Evolutionary conservation across 2,888 invertebrate species (phyloP), one percentile per base, ranked within the genome.

Genomic region (Drosophila prolongata): DNA sequence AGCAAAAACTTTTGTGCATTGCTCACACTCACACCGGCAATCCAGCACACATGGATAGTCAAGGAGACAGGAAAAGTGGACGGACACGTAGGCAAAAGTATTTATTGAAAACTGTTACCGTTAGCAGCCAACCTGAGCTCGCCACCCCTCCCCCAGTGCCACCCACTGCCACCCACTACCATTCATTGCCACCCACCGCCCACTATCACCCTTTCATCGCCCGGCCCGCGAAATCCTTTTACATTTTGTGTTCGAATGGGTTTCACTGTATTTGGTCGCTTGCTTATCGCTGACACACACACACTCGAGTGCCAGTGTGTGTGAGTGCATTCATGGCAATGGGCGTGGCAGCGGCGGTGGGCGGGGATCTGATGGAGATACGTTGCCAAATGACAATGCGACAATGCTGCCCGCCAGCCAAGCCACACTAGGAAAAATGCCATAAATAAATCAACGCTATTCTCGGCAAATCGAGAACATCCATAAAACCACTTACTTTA

Each of bases 51-150:
- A 56, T 24, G 40, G 44, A 57, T 57, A 57, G 42, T 44, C 50
- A 43, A 68, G 37, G 19, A 19, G 37, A 47, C 24, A 59, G 13
- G 47, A 64, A 56, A 13, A 13, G 54, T 43, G 66, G 62, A 64
- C 62, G 49, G 55, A 78, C 53, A 75, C 54, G 72, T 71, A 75
- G 84, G 78, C 79, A 72, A 87, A 84, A 88, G 84, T 84, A 84
- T 84, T 84, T 84, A 84, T 84, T 84, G 83, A 84, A 84, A 84
- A 84, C 83, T 84, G 83, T 84, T 83, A 84, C 81, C 89, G 83
- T 87, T 88, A 74, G 87, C 81, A 75, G 85, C 78, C 78, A 83
- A 77, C 88, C 82, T 80, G 59, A 61, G 67, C 62, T 43, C 61
- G 57, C 19, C 55, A 19, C n/a, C 53, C 44, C 34, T 16, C 54